phyloP scores from a whole-genome alignment of 1,140 invertebrate genomes.

The Drosophila lini region DNA sequence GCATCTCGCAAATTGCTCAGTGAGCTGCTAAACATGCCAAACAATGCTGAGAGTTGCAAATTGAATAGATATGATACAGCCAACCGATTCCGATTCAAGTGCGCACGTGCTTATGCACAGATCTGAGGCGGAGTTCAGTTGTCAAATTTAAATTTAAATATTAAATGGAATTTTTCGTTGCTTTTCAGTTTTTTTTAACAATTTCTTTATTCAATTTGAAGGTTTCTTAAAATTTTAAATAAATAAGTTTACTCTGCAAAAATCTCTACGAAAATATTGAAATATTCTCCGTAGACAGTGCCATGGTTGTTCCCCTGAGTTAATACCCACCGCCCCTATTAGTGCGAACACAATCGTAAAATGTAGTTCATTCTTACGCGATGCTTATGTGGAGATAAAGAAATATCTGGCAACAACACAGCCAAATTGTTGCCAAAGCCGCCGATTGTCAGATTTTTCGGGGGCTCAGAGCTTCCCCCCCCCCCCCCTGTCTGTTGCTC shows the following conservation, averaged over 20 bases:
- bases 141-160: not conserved
- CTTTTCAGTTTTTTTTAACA: not conserved
- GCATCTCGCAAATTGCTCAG: slow-evolving; percentile 61
- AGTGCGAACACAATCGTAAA: slow-evolving; percentile 12
- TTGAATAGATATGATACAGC: slow-evolving; percentile 69
- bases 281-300: not conserved
- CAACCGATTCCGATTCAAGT: slow-evolving; percentile 13
- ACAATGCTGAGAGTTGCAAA: slow-evolving; percentile 73
- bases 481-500: slow-evolving; percentile 1
- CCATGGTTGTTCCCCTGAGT: no score
- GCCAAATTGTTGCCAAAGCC: slow-evolving; percentile 73
- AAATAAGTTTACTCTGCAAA: not conserved
- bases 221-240: not conserved
- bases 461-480: not conserved
- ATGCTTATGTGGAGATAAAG: slow-evolving; percentile 73
- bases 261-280: not conserved
- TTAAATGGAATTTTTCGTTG: no score
- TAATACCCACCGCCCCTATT: not conserved
- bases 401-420: slow-evolving; percentile 75
- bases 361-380: slow-evolving; percentile 54
- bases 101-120: slow-evolving; percentile 8
- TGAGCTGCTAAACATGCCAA: slow-evolving; percentile 79
- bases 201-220: not conserved
- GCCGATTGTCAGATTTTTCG: slow-evolving; percentile 55
- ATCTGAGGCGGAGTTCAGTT: not conserved